These are phyloP conservation scores for Saimiri boliviensis DNA, from an alignment of 2,113 vertebrate genomes.

Conservation along the genomic window DNA sequence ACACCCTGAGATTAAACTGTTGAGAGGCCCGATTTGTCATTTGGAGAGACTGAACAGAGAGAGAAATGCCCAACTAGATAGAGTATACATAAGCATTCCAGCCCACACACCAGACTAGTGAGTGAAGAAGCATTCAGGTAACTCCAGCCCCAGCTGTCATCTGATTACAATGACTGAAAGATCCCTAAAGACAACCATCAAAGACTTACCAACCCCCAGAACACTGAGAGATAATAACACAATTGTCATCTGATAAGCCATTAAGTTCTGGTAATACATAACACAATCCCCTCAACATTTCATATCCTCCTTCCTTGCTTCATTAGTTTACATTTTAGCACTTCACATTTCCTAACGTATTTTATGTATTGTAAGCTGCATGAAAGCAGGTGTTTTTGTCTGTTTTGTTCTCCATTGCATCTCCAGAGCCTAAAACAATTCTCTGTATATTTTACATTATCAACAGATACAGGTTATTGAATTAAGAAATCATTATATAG, in stretches of 20 bases:
- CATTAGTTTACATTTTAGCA: not conserved
- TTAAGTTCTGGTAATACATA: not conserved
- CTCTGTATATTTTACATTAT: not conserved
- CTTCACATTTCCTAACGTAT: conserved; percentile 2
- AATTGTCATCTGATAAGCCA: not conserved
- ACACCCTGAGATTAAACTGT: not conserved
- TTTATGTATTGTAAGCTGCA: not conserved
- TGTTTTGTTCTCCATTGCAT: not conserved
- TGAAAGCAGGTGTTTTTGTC: not conserved
- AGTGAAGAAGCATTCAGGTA: not conserved
- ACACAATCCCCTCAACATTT: not conserved
- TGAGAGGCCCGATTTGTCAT: not conserved
- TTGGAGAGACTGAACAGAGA: not conserved
- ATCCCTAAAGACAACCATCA: not conserved
- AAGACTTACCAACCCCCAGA: not conserved
- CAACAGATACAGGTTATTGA: not conserved
- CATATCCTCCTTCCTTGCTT: not conserved
- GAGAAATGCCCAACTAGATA: not conserved
- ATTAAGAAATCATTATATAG: conserved; percentile 28
- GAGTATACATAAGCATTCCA: not conserved
- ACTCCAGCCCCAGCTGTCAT: not conserved
- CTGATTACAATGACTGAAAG: not conserved
- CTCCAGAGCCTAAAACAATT: not conserved
- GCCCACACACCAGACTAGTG: not conserved
- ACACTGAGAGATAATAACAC: not conserved